Evolutionary conservation across 2,797 vertebrate species (phyloP).

Genomic region (Tympanoctomys barrerae): DNA sequence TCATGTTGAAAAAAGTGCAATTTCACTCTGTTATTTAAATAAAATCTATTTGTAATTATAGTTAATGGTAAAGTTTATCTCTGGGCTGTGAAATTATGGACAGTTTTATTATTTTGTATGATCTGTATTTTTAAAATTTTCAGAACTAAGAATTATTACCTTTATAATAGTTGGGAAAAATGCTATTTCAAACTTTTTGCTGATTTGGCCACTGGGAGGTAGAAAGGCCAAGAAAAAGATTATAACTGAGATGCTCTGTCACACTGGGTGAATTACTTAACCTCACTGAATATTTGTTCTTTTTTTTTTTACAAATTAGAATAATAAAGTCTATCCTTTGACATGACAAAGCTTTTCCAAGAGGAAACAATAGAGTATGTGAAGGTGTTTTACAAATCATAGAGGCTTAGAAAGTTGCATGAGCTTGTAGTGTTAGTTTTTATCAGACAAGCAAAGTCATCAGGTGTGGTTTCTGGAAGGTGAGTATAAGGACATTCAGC

Average conservation of each 20-base stretch:
- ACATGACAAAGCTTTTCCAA: background rate
- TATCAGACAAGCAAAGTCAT: background rate
- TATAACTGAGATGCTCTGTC: background rate
- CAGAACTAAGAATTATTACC: background rate
- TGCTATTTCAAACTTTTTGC: background rate
- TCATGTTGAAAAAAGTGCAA: background rate
- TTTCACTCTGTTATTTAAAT: background rate
- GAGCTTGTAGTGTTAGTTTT: background rate
- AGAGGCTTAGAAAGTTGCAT: background rate
- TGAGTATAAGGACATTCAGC: background rate
- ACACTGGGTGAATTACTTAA: background rate
- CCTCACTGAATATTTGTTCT: background rate
- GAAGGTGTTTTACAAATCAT: background rate
- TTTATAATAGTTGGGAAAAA: background rate
- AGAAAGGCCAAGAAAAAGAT: background rate
- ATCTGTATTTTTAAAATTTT: background rate
- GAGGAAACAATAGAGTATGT: background rate
- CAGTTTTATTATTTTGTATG: background rate
- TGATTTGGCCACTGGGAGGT: background rate
- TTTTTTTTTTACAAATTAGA: background rate
- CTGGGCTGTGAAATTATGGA: background rate
- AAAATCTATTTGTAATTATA: background rate
- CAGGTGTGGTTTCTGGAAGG: accelerated
- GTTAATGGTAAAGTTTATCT: background rate
- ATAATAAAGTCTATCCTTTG: conserved; percentile 14